phyloP scores from a whole-genome alignment of 1,140 invertebrate genomes.

The Pseudomyrmex flavicornis region DNA sequence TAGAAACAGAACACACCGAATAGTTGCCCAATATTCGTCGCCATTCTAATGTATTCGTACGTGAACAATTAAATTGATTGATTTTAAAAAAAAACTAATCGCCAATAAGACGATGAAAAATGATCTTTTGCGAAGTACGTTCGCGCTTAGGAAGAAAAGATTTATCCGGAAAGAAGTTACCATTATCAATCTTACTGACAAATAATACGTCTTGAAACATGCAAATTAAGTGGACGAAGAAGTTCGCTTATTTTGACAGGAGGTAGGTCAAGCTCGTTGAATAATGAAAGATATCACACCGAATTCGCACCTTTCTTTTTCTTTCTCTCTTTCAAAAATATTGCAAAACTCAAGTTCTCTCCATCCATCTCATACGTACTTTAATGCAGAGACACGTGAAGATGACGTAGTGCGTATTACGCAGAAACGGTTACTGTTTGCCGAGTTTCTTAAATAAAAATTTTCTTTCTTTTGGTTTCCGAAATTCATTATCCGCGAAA shows the following conservation, averaged over 20 bases:
- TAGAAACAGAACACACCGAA: too few species aligned
- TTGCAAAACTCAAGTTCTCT: constrained; percentile 37
- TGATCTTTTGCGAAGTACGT: background rate
- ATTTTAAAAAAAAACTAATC: too few species aligned
- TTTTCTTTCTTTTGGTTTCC: background rate
- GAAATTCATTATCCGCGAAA: background rate
- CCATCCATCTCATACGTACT: constrained; percentile 61
- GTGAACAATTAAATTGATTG: too few species aligned
- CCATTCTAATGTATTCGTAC: too few species aligned
- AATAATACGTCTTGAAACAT: constrained; percentile 29
- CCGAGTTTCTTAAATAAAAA: background rate
- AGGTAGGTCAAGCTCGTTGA: constrained; percentile 38
- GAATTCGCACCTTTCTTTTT: too few species aligned
- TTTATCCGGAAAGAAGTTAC: background rate
- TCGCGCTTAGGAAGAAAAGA: background rate
- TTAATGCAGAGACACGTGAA: constrained; percentile 49
- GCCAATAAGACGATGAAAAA: background rate
- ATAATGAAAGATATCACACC: constrained; percentile 58
- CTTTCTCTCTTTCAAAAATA: background rate
- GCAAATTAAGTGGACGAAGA: constrained; percentile 38
- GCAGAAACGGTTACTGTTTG: constrained; percentile 33
- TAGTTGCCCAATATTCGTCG: too few species aligned
- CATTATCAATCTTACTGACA: background rate
- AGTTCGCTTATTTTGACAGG: constrained; percentile 3
- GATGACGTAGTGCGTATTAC: constrained; percentile 20